Evolutionary conservation across 2,113 vertebrate species (phyloP), one percentile per base, ranked within the genome.

Genomic region (Camelus bactrianus): DNA sequence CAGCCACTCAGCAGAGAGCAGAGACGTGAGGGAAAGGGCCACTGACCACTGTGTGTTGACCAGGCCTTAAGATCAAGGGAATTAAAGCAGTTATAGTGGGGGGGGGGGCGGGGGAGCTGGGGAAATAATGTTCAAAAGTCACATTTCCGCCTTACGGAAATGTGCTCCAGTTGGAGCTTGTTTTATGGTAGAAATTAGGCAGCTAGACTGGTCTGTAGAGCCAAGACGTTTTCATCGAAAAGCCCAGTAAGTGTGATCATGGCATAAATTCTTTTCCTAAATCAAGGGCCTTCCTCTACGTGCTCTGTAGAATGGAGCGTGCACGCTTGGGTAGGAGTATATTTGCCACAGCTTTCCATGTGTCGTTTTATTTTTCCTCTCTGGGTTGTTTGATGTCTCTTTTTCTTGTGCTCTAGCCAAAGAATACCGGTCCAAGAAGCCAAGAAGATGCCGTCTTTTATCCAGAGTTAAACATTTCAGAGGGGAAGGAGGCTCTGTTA

Each of bases 361-460:
- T 52, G 75, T 73, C 69, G 13, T 89, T 76, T 89, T 26, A 6
- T 46, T 50, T 92, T 95, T 52, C 81, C 70, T 65, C n/a, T 94
- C 42, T 14, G 3, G 20, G 20, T 58, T 85, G 8, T 64, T 56
- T 56, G 30, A 48, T 30, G 15, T 54, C 60, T 79, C 62, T 64
- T 73, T 88, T 85, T 64, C 52, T 19, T 35, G 82, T 80, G 26
- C 16, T 79, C 24, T 77, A n/a, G 32, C 11, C 56, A 90, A 90
- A 85, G 38, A 52, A 52, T 32, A 48, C 22, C 17, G 35, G 54
- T n/a, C 73, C 72, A 86, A 77, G 83, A 70, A 62, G 64, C 8
- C 70, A 73, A 85, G 64, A 69, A 93, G 94, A 83, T 56, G 48
- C 6, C 6, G 8, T 14, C 83, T 58, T 69, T 58, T 86, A 16